Evolutionary conservation across 2,888 invertebrate genomes (phyloP), one percentile per base, ranked within the genome.

Genomic region (Dicycla oo): DNA sequence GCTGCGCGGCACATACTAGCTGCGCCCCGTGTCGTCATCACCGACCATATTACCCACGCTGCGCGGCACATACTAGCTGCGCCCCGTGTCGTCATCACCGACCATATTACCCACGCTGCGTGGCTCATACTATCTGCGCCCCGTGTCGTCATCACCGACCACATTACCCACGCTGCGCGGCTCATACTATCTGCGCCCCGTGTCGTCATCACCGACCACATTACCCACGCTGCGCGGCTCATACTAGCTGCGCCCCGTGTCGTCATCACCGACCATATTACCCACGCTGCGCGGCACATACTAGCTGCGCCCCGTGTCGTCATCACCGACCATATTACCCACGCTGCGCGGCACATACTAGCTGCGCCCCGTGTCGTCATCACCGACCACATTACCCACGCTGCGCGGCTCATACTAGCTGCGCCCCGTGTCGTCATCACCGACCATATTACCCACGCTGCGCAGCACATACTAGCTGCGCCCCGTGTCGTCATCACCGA

Each of bases 241-340:
- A 15, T 13, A 20, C 38, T 47, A 15, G 40, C 34, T 20, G 10
- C 26, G n/a, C 65, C 23, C 15, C 68, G 20, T 4, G 4, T 34
- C 34, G 34, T 18, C 18, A 60, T 74, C 68, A 58, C 34, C n/a
- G 58, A 40, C 8, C 51, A 40, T 69, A 60, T 54, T 26, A 58
- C 40, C 26, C 20, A 40, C 54, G 54, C 47, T 23, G 57, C 26
- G 38, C 15, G 18, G 23, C 68, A 11, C n/a, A 15, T 13, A 20
- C 38, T 47, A 15, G 40, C 34, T 20, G 10, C 26, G n/a, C 65
- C 23, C 15, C 68, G 20, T 4, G 4, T 34, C 34, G 34, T 18
- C 18, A 60, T 74, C 68, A 58, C 34, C n/a, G 58, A 40, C 8
- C 51, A 40, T 69, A 60, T 54, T 26, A 58, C 40, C 26, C 20